Base-by-base conservation (phyloP, 2,797 vertebrate genomes). In the Coracias cyanogaster region DNA sequence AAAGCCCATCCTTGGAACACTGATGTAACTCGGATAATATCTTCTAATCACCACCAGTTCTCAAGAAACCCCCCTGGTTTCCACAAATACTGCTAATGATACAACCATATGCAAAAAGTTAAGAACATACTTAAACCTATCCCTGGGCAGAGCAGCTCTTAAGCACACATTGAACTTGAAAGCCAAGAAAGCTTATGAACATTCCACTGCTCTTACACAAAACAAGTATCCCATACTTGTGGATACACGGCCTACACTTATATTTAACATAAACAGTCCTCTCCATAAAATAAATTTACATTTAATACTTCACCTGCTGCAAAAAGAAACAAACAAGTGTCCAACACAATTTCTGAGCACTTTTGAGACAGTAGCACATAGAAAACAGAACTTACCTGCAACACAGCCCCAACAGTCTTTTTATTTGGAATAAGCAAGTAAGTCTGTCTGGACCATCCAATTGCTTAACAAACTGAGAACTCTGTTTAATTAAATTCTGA, bases 371-470 rank as follows among this genome's bases (percentile, higher is more conserved):
- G 25, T 0, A 31, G 10, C 7, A 45, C 13, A 33, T 0, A 78
- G 3, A 3, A 4, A 21, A 33, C n/a, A 9, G 16, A 58, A 82
- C 26, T 96, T 97, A 98, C 98, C 98, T 98, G 98, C 98, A 99
- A 89, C 98, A 99, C 24, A 99, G 98, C 86, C 99, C 99, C 96
- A 99, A 98, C 89, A 99, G 97, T 95, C 99, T 98, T 98, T 99
- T 99, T 97, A 99, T 99, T 96, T 99, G 99, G 98, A 99, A 99
- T 86, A 99, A 95, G 97, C 99, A 99, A 2, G 98, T 99, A 67
- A 99, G 98, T 94, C 98, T 98, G 96, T 99, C 99, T 57, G 98
- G 98, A 76, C 99, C 99, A 31, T 98, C 97, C 96, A 99, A 96
- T 77, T 99, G 98, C 97, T 99, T 99, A 86, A 99, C 98, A 97